Evolutionary conservation across 2,888 invertebrate species (phyloP), one percentile per base, ranked within the genome.

Genomic region (Thera britannica): DNA sequence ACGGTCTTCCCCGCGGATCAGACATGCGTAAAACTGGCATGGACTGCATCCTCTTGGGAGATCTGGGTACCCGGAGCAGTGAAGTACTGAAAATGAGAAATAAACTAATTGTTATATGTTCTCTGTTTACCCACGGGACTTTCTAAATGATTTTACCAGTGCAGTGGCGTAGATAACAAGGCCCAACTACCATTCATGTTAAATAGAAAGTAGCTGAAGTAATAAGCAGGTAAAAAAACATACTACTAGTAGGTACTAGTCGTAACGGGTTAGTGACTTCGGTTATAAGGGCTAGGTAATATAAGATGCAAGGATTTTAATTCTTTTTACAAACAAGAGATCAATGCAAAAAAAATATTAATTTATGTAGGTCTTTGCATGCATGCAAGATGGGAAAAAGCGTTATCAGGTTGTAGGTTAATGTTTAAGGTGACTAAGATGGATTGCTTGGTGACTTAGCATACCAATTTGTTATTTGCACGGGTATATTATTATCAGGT

Each of bases 1-100:
- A 84, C 95, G 90, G 83, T 77, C 85, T 95, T 95, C 90, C 94
- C 95, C 84, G 94, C 91, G 90, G 95, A 95, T 97, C 96, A 97
- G 93, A 97, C 97, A 89, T 97, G 97, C 77, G 97, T 97, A 89
- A 97, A 97, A 89, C 97, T 97, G 91, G 97, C 96, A 91, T 97
- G 97, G 67, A 97, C 95, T 74, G 96, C 96, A 80, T 97, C 97
- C 58, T 95, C 94, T 81, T 95, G 95, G 75, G 96, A 95, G 77
- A 97, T 96, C 92, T 97, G 97, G 81, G 96, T 96, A 77, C 97
- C 96, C n/a, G 62, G 9, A 4, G 97, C 96, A 59, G 97, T 95
- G 92, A 97, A 97, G 86, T 97, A 97, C 97, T 97, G 96, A 46
- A 69, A 69, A 62, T 56, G 8, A 56, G 35, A 51, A 58, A 58